Conservation (phyloP, 2,797 vertebrate species). For the Emys orbicularis region DNA sequence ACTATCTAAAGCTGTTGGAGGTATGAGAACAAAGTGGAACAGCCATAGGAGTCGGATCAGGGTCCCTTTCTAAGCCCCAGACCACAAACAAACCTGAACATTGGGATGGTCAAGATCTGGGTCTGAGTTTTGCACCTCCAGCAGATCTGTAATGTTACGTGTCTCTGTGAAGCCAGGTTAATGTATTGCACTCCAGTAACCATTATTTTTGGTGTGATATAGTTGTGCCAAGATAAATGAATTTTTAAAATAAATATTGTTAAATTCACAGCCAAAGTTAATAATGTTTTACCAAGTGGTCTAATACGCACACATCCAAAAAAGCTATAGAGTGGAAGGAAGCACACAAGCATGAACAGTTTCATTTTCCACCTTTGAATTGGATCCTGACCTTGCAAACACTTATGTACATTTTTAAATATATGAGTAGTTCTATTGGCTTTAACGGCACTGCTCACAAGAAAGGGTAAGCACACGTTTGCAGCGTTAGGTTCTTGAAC, state of each 20-base stretch:
- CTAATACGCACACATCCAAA: neutral
- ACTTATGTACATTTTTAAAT: neutral
- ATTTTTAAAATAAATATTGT: neutral
- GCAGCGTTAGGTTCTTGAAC: neutral
- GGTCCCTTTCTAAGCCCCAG: accelerated
- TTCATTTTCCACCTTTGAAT: neutral
- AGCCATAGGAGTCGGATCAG: neutral
- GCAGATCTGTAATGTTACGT: neutral
- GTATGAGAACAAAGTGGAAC: accelerated
- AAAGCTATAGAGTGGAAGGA: neutral
- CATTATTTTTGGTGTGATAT: neutral
- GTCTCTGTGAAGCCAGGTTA: neutral
- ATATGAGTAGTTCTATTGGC: neutral
- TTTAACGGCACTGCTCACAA: neutral
- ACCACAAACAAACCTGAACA: neutral
- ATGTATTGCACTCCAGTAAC: neutral
- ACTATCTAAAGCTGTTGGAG: neutral
- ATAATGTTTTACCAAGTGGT: neutral
- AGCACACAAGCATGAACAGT: neutral
- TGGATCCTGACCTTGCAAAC: neutral
- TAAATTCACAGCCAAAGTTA: neutral
- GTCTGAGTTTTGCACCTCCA: neutral
- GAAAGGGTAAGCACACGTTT: neutral
- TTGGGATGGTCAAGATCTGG: neutral
- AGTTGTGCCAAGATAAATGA: neutral